A percentile compares a stretch with the other conserved stretches of the same genome.
phyloP scores from a whole-genome alignment of 1,140 invertebrate genomes.

The Sitobion miscanthi region DNA sequence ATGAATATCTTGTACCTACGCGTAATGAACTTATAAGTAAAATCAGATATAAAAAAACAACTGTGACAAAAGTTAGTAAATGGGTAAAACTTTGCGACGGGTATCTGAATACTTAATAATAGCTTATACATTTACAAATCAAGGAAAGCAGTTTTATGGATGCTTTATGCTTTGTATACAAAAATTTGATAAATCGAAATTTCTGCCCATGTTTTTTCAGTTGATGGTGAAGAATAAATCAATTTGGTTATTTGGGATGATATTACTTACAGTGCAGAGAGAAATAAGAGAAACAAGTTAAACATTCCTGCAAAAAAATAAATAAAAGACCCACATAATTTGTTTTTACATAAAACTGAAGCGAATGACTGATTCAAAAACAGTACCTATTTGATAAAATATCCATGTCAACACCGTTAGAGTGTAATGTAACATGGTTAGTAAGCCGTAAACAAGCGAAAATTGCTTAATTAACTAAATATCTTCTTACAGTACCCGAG shows the following conservation, averaged over 20 bases:
- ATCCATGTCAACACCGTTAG: background rate
- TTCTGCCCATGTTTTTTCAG: background rate
- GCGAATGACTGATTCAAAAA: conserved; percentile 17
- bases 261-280: background rate
- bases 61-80: background rate
- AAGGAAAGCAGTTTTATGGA: background rate
- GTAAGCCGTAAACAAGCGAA: conserved; percentile 22
- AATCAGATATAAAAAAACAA: background rate
- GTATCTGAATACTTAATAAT: background rate
- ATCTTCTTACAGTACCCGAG: background rate
- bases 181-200: background rate
- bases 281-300: background rate
- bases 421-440: background rate
- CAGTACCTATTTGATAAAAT: conserved; percentile 22
- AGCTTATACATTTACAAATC: background rate
- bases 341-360: conserved; percentile 20
- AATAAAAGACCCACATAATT: background rate
- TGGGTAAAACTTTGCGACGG: background rate
- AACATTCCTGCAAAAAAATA: background rate
- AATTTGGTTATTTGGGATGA: background rate
- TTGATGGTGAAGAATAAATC: background rate
- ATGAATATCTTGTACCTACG: background rate
- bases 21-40: background rate
- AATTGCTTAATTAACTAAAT: conserved; percentile 31
- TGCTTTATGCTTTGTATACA: background rate